Evolutionary conservation across 2,888 invertebrate species (phyloP), one percentile per base, ranked within the genome.

Genomic region (Sarcophaga variegata): DNA sequence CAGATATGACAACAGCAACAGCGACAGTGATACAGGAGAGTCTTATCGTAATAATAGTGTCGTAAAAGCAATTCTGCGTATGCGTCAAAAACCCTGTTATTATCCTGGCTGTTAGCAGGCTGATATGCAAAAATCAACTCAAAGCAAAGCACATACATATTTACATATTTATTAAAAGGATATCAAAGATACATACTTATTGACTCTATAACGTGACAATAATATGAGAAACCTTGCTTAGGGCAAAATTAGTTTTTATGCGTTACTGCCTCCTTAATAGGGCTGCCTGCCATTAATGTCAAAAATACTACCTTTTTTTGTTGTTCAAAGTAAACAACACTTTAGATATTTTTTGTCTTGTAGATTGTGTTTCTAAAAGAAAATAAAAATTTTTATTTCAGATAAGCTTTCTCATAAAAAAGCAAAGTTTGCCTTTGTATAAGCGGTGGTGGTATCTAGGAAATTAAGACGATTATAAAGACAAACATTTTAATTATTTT

Each of bases 351-450:
- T 37, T 37, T 37, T 37, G 37, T 37, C 37, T 37, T 6, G 5
- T 6, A 37, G 37, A 37, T 37, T 37, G 37, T 37, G 37, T 37
- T 37, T 37, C 37, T 37, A 49, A 64, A 76, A 6, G 20, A 66
- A 20, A 64, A 75, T 64, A 37, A 27, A 84, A 76, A 80, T 76
- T 37, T 80, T 84, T 71, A 84, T 84, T 84, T 71, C 25, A 80
- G 80, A 71, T 84, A 80, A 80, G 63, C 71, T 62, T 71, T 71
- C 59, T 75, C 59, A 66, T 64, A 59, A 37, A 37, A 14, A 2
- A 47, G 67, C 60, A 54, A 49, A 78, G 49, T 37, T 14, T 74
- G 12, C 17, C 59, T 72, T 82, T 69, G 62, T 20, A 77, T 67
- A 59, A 79, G n/a, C 64, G 17, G 67, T 69, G 17, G 67, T 67